phyloP scores from a whole-genome alignment of 2,797 vertebrate species.

The Lepidocolaptes lacrymiger region DNA sequence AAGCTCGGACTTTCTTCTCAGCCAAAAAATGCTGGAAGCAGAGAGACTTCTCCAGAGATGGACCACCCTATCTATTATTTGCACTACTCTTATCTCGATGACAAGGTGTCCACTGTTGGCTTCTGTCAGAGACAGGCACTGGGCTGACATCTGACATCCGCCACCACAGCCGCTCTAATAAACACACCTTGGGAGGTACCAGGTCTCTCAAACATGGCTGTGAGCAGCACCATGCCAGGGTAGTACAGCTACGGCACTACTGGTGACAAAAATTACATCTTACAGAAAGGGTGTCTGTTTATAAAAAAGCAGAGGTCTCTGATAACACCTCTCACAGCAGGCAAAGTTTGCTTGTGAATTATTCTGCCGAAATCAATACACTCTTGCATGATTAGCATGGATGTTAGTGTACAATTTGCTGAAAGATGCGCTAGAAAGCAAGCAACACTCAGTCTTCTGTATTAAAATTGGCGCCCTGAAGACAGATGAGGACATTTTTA shows the following conservation, averaged over 20 bases:
- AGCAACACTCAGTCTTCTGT: neutral
- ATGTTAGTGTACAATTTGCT: neutral
- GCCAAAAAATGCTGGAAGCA: neutral
- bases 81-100: neutral
- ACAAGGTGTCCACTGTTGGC: fast-evolving
- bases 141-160: neutral
- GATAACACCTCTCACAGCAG: neutral
- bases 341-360: neutral
- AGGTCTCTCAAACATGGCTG: fast-evolving
- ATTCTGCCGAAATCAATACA: neutral
- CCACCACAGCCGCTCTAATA: neutral
- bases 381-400: neutral
- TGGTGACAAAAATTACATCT: neutral
- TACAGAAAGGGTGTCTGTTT: neutral
- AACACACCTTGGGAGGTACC: neutral
- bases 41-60: neutral
- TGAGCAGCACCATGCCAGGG: neutral
- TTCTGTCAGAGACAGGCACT: neutral
- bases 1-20: neutral
- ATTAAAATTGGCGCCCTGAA: neutral
- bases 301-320: neutral
- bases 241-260: neutral
- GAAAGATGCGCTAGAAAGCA: neutral
- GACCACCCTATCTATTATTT: neutral
- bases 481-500: neutral